Evolutionary conservation across 2,888 invertebrate genomes (phyloP).

Genomic region (Trachelus iudaicus): DNA sequence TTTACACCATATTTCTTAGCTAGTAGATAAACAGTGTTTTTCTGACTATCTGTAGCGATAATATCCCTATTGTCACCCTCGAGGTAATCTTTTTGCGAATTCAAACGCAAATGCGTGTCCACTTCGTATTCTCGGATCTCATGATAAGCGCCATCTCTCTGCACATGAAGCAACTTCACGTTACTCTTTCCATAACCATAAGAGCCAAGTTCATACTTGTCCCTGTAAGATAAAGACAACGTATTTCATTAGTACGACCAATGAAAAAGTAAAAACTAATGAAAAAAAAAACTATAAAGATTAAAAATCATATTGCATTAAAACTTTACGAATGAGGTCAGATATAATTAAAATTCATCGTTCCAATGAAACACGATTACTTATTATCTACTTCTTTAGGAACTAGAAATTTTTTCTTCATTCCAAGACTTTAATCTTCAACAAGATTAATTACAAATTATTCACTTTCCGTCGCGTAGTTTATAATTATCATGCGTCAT

Average conservation of each 20-base stretch:
- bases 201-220: conserved; percentile 72
- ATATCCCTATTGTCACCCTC: conserved; percentile 82
- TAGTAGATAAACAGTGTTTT: conserved; percentile 83
- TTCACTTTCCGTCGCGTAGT: no score
- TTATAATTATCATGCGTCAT: no score
- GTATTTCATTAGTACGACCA: no score
- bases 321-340: not conserved
- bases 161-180: conserved; percentile 79
- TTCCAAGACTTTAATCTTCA: no score
- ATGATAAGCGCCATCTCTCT: conserved; percentile 75
- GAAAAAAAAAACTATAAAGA: not conserved
- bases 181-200: conserved; percentile 81
- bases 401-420: not conserved
- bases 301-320: not conserved
- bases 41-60: conserved; percentile 85
- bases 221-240: conserved; percentile 25
- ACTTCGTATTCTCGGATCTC: conserved; percentile 81
- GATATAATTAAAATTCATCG: not conserved
- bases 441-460: no score
- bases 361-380: conserved; percentile 1
- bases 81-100: conserved; percentile 78
- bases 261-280: not conserved
- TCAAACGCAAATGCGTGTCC: conserved; percentile 76
- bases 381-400: not conserved
- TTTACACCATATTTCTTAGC: conserved; percentile 83